phyloP scores from a whole-genome alignment of 2,797 vertebrate genomes.

The Sebastes jordani region DNA sequence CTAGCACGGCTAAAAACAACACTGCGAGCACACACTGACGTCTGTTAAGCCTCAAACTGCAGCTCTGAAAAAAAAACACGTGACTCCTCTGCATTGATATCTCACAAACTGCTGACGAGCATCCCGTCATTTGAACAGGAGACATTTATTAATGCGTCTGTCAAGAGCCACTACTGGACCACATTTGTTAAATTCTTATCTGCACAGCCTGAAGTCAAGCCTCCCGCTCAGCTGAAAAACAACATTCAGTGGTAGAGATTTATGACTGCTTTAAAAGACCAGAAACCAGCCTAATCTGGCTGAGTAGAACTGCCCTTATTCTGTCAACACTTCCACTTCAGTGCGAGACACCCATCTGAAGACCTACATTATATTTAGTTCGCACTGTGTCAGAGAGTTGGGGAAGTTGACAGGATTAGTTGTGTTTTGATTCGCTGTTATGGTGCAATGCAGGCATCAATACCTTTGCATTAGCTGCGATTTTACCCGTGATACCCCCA shows the following conservation, averaged over 20 bases:
- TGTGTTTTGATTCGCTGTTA: conserved; percentile 44
- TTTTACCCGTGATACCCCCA: conserved; percentile 42
- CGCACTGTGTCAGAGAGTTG: conserved; percentile 24
- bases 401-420: conserved; percentile 44
- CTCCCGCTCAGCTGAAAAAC: conserved; percentile 14
- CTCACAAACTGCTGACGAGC: conserved; percentile 6
- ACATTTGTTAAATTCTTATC: conserved; percentile 12
- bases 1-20: neutral
- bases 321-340: conserved; percentile 50
- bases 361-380: conserved; percentile 51
- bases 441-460: conserved; percentile 35
- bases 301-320: conserved; percentile 54
- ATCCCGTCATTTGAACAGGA: conserved; percentile 10
- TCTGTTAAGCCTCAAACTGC: neutral
- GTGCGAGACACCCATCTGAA: conserved; percentile 23
- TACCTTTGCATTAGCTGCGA: conserved; percentile 50
- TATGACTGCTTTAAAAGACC: conserved; percentile 21
- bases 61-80: neutral
- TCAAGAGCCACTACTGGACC: conserved; percentile 4
- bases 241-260: conserved; percentile 15
- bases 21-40: neutral
- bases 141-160: conserved; percentile 36
- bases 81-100: neutral
- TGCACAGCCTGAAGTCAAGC: neutral
- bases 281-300: conserved; percentile 42